Conservation (phyloP, 2,797 vertebrate species). For the Hybognathus amarus region DNA sequence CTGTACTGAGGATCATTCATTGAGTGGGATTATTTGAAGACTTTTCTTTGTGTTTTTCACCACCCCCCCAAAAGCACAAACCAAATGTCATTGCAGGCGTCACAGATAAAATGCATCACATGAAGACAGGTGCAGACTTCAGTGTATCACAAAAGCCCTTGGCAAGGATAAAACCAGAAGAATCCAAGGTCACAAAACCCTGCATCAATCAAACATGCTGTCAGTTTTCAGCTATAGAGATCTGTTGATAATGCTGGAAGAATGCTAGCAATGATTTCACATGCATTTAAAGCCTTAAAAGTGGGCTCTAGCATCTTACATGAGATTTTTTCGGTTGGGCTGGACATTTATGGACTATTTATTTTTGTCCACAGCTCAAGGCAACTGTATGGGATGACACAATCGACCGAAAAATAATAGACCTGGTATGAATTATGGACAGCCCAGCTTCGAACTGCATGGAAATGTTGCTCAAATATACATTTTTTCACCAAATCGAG, state of each 20-base stretch:
- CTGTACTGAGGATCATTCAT: conserved; percentile 31
- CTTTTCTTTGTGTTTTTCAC: conserved; percentile 21
- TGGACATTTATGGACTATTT: conserved; percentile 35
- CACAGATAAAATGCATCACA: conserved; percentile 20
- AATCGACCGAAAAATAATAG: conserved; percentile 70
- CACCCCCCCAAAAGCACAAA: conserved; percentile 7
- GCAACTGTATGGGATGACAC: conserved; percentile 42
- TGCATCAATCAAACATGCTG: neutral
- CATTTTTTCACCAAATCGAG: conserved; percentile 70
- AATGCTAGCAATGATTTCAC: conserved; percentile 13
- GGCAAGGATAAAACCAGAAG: neutral
- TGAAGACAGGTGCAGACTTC: conserved; percentile 15
- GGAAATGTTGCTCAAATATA: conserved; percentile 66
- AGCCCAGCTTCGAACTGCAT: conserved; percentile 57
- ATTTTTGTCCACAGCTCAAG: conserved; percentile 53
- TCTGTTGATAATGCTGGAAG: neutral
- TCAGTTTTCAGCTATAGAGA: neutral
- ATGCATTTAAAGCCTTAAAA: conserved; percentile 4
- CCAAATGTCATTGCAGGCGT: conserved; percentile 25
- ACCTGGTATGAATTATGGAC: conserved; percentile 71
- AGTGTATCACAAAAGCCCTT: conserved; percentile 25
- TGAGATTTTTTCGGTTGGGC: neutral
- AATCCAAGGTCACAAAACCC: conserved; percentile 19
- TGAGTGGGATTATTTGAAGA: conserved; percentile 33
- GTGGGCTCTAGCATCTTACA: neutral